phyloP scores from a whole-genome alignment of 1,140 invertebrate species.

The Aphelinus atriplicis region DNA sequence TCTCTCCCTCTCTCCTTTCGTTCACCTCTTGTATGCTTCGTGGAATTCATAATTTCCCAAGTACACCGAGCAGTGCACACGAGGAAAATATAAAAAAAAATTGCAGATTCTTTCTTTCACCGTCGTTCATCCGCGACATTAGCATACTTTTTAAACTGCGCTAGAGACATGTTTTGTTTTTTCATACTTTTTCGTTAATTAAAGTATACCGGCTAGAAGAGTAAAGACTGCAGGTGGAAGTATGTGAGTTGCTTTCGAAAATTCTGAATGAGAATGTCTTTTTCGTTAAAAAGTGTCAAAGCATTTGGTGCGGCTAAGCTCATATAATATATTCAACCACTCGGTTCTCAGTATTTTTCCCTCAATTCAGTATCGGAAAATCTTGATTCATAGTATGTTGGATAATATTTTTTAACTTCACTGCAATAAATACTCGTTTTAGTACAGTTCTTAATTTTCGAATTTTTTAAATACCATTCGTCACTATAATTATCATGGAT shows the following conservation, averaged over 20 bases:
- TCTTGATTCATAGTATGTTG: too few species aligned
- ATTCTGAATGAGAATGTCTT: constrained; percentile 8
- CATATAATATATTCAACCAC: too few species aligned
- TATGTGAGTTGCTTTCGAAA: background rate
- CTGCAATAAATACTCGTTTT: too few species aligned
- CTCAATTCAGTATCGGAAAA: too few species aligned
- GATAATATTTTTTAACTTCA: too few species aligned
- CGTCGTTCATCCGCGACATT: constrained; percentile 19
- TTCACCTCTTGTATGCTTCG: background rate
- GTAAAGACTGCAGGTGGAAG: background rate
- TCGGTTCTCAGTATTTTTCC: too few species aligned
- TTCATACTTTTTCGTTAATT: constrained; percentile 13
- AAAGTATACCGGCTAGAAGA: constrained; percentile 9
- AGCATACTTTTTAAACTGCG: constrained; percentile 14
- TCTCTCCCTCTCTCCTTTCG: background rate
- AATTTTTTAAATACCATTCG: too few species aligned
- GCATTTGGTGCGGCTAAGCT: too few species aligned
- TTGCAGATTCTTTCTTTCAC: constrained; percentile 12
- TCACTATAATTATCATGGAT: too few species aligned
- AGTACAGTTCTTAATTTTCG: too few species aligned
- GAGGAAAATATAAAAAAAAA: constrained; percentile 19
- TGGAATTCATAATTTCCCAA: constrained; percentile 30
- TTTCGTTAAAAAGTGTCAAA: too few species aligned
- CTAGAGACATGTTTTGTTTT: background rate
- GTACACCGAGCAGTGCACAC: background rate